Percentiles rank a stretch among this genome's conserved stretches.
Evolutionary conservation across 2,888 invertebrate species (phyloP).

Genomic region (Anarsia innoxiella): DNA sequence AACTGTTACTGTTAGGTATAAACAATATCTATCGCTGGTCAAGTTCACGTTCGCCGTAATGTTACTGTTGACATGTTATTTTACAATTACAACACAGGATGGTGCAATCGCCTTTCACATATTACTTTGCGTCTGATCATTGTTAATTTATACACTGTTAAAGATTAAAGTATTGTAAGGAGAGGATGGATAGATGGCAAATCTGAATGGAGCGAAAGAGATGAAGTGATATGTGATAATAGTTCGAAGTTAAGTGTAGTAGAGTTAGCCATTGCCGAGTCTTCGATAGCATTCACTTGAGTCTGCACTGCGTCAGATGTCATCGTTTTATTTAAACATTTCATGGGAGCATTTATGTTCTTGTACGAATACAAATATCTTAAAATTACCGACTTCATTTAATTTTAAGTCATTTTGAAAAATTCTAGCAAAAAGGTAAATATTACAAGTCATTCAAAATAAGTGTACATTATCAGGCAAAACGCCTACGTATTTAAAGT

Average conservation of each 20-base stretch:
- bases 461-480: no score
- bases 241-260: conserved; percentile 49
- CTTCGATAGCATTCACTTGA: conserved; percentile 31
- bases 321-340: conserved; percentile 29
- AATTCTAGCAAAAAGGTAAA: no score
- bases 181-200: conserved; percentile 25
- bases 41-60: conserved; percentile 10
- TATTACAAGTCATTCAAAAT: no score
- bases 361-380: no score
- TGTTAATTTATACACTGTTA: conserved; percentile 18
- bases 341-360: conserved; percentile 64
- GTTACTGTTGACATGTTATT: conserved; percentile 8
- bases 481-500: no score
- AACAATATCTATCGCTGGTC: no score
- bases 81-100: no score
- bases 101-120: conserved; percentile 10
- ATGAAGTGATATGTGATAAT: conserved; percentile 65
- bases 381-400: no score
- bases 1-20: conserved; percentile 12
- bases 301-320: conserved; percentile 34
- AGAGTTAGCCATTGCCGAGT: conserved; percentile 29
- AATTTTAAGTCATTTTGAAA: no score
- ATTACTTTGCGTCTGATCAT: conserved; percentile 11
- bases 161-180: conserved; percentile 13
- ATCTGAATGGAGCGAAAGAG: conserved; percentile 30